Evolutionary conservation across 2,888 invertebrate species (phyloP).

Genomic region (Nasonia oneida): DNA sequence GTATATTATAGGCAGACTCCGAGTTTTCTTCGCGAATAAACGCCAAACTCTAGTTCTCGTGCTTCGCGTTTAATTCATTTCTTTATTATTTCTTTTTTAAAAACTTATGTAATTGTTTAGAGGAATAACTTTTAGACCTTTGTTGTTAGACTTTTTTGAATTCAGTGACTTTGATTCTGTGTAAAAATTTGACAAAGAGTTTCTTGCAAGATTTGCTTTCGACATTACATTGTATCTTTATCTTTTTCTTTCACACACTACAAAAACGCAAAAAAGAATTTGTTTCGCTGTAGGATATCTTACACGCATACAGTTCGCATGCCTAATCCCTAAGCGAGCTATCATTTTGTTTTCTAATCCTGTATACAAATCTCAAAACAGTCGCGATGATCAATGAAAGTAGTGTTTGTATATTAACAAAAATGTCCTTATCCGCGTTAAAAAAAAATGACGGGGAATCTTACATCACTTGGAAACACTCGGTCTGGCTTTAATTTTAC

Average conservation of each 20-base stretch:
- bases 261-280: slow-evolving; percentile 53
- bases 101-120: slow-evolving; percentile 59
- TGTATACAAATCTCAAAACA: slow-evolving; percentile 42
- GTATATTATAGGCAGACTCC: slow-evolving; percentile 61
- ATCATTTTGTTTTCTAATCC: slow-evolving; percentile 20
- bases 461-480: slow-evolving; percentile 57
- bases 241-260: slow-evolving; percentile 21
- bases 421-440: slow-evolving; percentile 39
- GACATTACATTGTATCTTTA: slow-evolving; percentile 23
- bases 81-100: slow-evolving; percentile 50
- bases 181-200: slow-evolving; percentile 58
- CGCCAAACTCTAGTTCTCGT: slow-evolving; percentile 33
- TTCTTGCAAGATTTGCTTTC: slow-evolving; percentile 41
- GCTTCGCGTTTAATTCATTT: slow-evolving; percentile 25
- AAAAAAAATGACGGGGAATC: slow-evolving; percentile 49
- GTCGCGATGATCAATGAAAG: slow-evolving; percentile 41
- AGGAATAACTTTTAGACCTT: slow-evolving; percentile 62
- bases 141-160: slow-evolving; percentile 57
- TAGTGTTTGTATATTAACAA: slow-evolving; percentile 31
- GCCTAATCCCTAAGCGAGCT: slow-evolving; percentile 25
- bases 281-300: slow-evolving; percentile 17
- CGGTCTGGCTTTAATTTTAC: slow-evolving; percentile 44
- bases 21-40: slow-evolving; percentile 48
- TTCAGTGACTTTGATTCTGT: slow-evolving; percentile 60
- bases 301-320: slow-evolving; percentile 30